Evolutionary conservation across 2,888 invertebrate species (phyloP), one percentile per base, ranked within the genome.

Genomic region (Pinctada fucata): DNA sequence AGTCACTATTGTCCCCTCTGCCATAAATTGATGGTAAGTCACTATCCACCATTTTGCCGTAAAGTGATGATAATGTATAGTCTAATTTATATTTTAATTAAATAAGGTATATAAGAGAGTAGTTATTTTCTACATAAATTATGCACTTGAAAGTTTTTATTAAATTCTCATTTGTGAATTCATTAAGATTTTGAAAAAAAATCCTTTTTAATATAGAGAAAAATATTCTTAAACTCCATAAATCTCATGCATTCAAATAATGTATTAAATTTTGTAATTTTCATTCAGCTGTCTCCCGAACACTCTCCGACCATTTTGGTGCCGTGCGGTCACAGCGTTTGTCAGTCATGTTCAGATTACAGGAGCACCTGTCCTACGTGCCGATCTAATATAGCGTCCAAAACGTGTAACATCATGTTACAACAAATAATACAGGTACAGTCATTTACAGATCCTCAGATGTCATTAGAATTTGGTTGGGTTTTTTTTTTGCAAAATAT

Each of bases 251-350:
- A 31, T 31, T 31, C 31, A 31, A 31, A 31, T 31, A 31, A 31
- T 31, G 31, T 31, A 31, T 31, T 31, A 31, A 31, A 31, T 31
- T 31, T 31, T 31, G 31, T 31, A 31, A 31, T 52, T 72, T 10
- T 66, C 48, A 81, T 78, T 6, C 78, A 88, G 88, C 67, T 85
- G 47, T 79, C 85, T 6, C 81, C 87, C 16, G 75, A 81, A 10
- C 71, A 81, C 72, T 80, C 79, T 2, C 87, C 89, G 2, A 82
- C 86, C 82, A 78, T 88, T 72, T 76, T 87, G 74, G 86, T 87
- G 48, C 88, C 88, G 5, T 89, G 88, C 83, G 88, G 87, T n/a
- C 88, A 89, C 76, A 87, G 82, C 47, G 74, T 87, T 71, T 89
- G 88, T 76, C 73, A 70, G 5, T 52, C 72, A 5, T 89, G 88